These are phyloP conservation scores for Meloidogyne exigua DNA, from an alignment of 1,140 invertebrate species.

Conservation along the genomic window DNA sequence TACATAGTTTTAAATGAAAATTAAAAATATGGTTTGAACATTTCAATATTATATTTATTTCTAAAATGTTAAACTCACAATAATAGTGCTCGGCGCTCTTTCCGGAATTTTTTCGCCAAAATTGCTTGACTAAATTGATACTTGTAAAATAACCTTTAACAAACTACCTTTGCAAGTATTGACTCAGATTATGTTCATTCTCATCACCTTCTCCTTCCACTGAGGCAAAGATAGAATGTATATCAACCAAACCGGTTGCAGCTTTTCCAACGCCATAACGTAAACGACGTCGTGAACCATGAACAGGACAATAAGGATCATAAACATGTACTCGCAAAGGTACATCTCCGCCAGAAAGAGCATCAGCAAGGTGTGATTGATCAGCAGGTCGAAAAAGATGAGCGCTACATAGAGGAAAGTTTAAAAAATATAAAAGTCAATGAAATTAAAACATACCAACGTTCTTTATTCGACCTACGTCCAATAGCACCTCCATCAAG, in stretches of 20 bases:
- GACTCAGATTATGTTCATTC: constrained; percentile 48
- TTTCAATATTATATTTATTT: no score
- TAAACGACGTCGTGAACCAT: constrained; percentile 49
- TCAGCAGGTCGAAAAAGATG: constrained; percentile 53
- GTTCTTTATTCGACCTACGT: constrained; percentile 28
- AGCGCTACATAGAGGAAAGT: constrained; percentile 32
- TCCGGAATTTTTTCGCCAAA: constrained; percentile 56
- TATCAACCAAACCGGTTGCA: constrained; percentile 45
- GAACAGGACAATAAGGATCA: constrained; percentile 60
- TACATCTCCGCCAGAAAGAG: constrained; percentile 19
- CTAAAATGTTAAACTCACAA: no score
- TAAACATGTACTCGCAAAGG: constrained; percentile 45
- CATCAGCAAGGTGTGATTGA: constrained; percentile 42
- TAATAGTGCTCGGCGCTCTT: constrained; percentile 52
- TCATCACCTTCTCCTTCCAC: constrained; percentile 43
- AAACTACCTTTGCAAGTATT: constrained; percentile 38
- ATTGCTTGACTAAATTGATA: constrained; percentile 53
- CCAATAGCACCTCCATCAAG: constrained; percentile 4
- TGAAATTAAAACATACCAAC: constrained; percentile 36
- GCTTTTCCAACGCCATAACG: background rate
- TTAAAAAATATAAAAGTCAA: no score
- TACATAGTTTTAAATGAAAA: no score
- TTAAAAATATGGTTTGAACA: no score
- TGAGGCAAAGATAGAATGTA: constrained; percentile 52
- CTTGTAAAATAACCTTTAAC: background rate